Base-by-base conservation (phyloP, 2,888 invertebrate species). In the Coenonympha arcania region DNA sequence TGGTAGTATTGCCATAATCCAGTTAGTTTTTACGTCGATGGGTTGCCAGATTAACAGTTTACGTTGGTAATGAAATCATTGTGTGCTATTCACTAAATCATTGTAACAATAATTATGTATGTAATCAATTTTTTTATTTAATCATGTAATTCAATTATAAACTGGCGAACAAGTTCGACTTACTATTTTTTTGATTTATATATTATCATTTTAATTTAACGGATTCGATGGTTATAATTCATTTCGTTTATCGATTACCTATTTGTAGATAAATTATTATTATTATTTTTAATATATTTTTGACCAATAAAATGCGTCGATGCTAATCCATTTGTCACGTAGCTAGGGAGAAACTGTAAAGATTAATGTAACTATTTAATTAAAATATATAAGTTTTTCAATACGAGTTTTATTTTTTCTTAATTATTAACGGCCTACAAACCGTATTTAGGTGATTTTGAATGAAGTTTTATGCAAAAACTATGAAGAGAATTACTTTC, bases 281-380 rank as follows among this genome's bases (percentile, higher is more conserved):
- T 82, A 26, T 26, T 26, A 81, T 81, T 79, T 73, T 75, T 77
- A 76, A 73, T 76, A 79, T 76, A 76, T 81, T 77, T 81, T 74
- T 76, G 84, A 82, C 81, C 79, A 81, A 81, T 79, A 78, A 75
- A 79, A 79, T 79, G 82, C 81, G 81, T 82, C 82, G 82, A 79
- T 74, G 78, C 76, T 79, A 72, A 73, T 73, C 69, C 57, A 58
- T 24, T 76, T 76, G 80, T 82, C 81, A 81, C 75, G 54, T 82
- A 83, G 85, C 82, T 82, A 83, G 82, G 82, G 74, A 79, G 72
- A 77, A 54, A 83, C 79, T 84, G 85, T 86, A 85, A 84, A 86
- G 79, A 83, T 69, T 81, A 83, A 80, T 84, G 76, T 85, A 85
- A 85, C 83, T 85, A 86, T 86, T 84, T 84, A 86, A 85, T 81